A percentile compares a stretch with the other conserved stretches of the same genome.
Evolutionary conservation across 30 jellyfish, hydroid and myxozoan species (phyloP).

Genomic region (Mastigias papua): DNA sequence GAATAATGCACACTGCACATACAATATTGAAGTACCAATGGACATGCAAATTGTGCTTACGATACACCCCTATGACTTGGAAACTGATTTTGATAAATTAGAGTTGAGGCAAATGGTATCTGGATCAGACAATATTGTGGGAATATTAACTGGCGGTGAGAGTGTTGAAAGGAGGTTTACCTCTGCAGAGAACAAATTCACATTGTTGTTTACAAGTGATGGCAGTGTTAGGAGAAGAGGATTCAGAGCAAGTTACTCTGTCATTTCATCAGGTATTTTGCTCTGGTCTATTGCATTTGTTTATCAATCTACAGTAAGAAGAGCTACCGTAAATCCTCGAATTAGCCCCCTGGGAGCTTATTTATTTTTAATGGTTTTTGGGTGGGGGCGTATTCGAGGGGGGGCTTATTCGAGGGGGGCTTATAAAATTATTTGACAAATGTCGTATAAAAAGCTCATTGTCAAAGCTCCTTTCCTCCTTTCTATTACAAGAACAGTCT

Average conservation of each 20-base stretch:
- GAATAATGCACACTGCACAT: no score
- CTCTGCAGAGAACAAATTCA: neutral
- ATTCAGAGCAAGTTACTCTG: neutral
- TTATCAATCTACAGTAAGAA: no score
- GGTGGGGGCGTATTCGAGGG: no score
- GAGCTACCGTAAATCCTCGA: no score
- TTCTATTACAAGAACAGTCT: no score
- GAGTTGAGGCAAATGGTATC: neutral
- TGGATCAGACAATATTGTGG: neutral
- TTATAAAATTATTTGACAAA: no score
- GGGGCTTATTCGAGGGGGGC: no score
- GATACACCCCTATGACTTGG: neutral
- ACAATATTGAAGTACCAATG: neutral
- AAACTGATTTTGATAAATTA: neutral
- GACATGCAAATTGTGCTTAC: slow-evolving; percentile 22
- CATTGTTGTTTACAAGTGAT: neutral
- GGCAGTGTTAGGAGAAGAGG: neutral
- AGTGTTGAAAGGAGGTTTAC: neutral
- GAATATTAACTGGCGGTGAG: neutral
- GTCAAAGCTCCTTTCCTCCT: no score
- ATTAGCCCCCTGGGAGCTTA: no score
- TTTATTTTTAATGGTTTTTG: no score
- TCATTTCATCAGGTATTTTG: neutral
- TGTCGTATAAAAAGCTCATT: no score
- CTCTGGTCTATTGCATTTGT: no score